A percentile compares a stretch with the other conserved stretches of the same genome.
phyloP scores from a whole-genome alignment of 2,888 invertebrate genomes.

The Euplagia quadripunctaria region DNA sequence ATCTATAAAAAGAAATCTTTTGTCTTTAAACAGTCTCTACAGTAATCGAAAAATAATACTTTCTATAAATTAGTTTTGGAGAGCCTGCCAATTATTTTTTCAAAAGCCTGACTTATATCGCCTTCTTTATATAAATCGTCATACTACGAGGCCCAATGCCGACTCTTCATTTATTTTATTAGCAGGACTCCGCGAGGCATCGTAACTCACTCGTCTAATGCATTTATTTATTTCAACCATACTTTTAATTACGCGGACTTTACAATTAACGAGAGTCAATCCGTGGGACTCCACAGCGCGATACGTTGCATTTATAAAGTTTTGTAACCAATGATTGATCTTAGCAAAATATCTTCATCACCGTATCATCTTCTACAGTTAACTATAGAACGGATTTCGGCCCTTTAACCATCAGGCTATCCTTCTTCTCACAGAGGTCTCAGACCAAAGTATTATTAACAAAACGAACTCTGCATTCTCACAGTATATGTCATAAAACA shows the following conservation, averaged over 20 bases:
- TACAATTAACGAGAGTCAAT: conserved; percentile 70
- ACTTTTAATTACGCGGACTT: conserved; percentile 78
- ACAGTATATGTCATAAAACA: neutral
- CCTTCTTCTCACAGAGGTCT: neutral
- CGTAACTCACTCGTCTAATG: conserved; percentile 79
- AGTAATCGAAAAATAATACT: neutral
- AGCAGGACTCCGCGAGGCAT: conserved; percentile 76
- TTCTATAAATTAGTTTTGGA: neutral
- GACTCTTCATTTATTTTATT: conserved; percentile 83
- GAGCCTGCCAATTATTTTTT: neutral
- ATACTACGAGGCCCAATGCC: conserved; percentile 58
- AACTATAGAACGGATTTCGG: too few relatives aligned
- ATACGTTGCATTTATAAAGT: conserved; percentile 31
- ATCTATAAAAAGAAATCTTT: neutral
- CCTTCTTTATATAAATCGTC: conserved; percentile 26
- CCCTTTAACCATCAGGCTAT: too few relatives aligned
- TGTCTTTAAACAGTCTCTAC: neutral
- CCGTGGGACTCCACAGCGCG: conserved; percentile 62
- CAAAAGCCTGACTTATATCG: conserved; percentile 42
- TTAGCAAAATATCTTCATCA: too few relatives aligned
- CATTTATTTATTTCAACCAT: conserved; percentile 76
- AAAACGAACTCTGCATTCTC: neutral
- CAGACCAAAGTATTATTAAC: neutral
- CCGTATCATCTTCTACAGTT: too few relatives aligned
- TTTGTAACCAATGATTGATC: neutral